Percentiles rank a stretch among this genome's conserved stretches.
Evolutionary conservation across 64 coral and sea anemone genomes (phyloP).

Genomic region (Porites lutea): DNA sequence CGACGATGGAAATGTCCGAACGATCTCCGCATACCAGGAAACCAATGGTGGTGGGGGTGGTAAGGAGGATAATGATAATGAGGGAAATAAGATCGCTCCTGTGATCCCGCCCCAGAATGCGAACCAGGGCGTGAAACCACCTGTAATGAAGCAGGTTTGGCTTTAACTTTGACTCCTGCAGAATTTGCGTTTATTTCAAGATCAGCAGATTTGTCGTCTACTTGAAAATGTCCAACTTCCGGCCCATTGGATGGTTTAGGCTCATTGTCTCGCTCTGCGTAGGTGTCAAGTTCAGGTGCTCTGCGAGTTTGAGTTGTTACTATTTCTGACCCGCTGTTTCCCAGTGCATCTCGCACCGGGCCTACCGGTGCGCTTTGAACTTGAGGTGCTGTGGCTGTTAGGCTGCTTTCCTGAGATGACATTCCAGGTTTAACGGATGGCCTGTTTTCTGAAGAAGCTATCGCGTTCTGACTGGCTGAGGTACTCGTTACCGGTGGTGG

Average conservation of each 20-base stretch:
- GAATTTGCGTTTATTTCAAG: conserved; percentile 98
- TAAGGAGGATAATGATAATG: conserved; percentile 50
- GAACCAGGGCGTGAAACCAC: conserved; percentile 94
- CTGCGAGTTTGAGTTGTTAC: conserved; percentile 74
- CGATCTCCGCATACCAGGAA: conserved; percentile 34
- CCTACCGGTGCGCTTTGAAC: conserved; percentile 18
- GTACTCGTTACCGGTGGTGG: conserved; percentile 41
- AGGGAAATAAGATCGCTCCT: conserved; percentile 50
- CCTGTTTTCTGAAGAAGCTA: background rate
- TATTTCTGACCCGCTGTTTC: conserved; percentile 88
- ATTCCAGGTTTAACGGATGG: background rate
- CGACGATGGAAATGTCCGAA: conserved; percentile 48
- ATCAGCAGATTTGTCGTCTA: conserved; percentile 96
- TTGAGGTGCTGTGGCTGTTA: conserved; percentile 13
- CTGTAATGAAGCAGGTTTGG: conserved; percentile 97
- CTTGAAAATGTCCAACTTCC: conserved; percentile 95
- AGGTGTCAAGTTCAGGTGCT: conserved; percentile 40
- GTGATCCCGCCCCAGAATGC: conserved; percentile 60
- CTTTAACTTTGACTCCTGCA: conserved; percentile 96
- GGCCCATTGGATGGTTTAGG: conserved; percentile 16
- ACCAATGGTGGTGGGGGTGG: conserved; percentile 65
- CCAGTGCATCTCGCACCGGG: conserved; percentile 65
- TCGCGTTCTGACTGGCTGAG: background rate
- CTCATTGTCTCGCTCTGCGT: conserved; percentile 6
- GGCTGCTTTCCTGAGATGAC: background rate